Conservation (phyloP, 2,797 vertebrate genomes). For the Girardinus metallicus region DNA sequence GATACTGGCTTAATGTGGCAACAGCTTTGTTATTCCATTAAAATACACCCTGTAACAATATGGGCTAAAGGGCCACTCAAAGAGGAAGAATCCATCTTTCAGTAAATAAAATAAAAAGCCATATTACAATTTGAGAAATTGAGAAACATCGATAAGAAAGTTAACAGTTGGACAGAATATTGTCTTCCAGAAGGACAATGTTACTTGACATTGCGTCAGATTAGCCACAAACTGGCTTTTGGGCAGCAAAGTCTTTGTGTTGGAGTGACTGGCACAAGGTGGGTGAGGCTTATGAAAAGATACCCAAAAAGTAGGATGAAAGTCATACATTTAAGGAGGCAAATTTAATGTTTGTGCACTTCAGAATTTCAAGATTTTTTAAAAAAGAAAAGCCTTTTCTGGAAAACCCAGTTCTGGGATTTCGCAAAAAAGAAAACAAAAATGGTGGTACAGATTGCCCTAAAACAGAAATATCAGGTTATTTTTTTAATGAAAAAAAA, state of each 20-base stretch:
- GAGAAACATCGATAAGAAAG: background rate
- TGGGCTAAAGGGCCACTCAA: background rate
- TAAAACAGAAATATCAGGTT: background rate
- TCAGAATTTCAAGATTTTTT: background rate
- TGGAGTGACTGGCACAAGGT: background rate
- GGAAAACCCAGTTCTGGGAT: background rate
- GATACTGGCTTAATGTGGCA: background rate
- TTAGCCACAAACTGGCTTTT: background rate
- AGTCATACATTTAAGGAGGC: background rate
- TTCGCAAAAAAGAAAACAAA: background rate
- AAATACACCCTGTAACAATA: background rate
- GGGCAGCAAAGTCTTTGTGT: background rate
- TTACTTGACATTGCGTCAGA: background rate
- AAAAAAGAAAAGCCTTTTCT: background rate
- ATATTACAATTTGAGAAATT: background rate
- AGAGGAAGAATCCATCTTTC: background rate
- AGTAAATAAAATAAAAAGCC: background rate
- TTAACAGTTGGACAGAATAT: background rate
- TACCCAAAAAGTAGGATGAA: background rate
- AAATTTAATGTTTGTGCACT: background rate
- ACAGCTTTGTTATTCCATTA: background rate
- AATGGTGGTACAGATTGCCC: background rate
- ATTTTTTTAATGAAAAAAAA: background rate
- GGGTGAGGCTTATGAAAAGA: background rate
- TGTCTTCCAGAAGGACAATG: background rate